Percentiles rank a stretch among this genome's conserved stretches.
Evolutionary conservation across 2,113 vertebrate species (phyloP).

Genomic region (Pelmatolapia mariae): DNA sequence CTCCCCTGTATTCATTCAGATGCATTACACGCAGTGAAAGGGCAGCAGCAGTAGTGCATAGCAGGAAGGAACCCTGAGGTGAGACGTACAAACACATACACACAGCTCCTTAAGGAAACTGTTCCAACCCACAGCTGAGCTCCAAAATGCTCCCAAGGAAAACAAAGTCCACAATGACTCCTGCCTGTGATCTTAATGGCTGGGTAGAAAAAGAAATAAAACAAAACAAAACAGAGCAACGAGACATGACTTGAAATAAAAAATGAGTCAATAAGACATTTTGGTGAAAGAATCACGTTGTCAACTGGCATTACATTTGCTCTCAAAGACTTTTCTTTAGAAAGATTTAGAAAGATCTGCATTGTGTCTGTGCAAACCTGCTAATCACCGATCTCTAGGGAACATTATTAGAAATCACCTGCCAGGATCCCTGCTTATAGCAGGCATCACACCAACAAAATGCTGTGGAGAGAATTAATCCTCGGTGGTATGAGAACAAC

Average conservation of each 20-base stretch:
- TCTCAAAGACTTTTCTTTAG: neutral
- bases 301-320: neutral
- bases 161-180: neutral
- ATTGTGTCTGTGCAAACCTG: neutral
- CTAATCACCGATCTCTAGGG: neutral
- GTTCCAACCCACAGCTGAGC: constrained; percentile 26
- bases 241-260: neutral
- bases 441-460: neutral
- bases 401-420: neutral
- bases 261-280: neutral
- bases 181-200: neutral
- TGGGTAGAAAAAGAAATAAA: neutral
- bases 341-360: neutral
- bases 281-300: neutral
- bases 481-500: neutral
- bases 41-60: constrained; percentile 18
- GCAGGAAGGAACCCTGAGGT: constrained; percentile 47
- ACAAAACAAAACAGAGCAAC: neutral
- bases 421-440: neutral
- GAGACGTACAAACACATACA: neutral
- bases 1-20: constrained; percentile 45
- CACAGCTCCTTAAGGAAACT: neutral
- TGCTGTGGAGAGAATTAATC: neutral
- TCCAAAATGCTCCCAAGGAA: neutral
- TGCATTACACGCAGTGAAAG: constrained; percentile 38